Evolutionary conservation across 1,140 invertebrate genomes (phyloP), one percentile per base, ranked within the genome.

Genomic region (Tetramorium parvispinum): DNA sequence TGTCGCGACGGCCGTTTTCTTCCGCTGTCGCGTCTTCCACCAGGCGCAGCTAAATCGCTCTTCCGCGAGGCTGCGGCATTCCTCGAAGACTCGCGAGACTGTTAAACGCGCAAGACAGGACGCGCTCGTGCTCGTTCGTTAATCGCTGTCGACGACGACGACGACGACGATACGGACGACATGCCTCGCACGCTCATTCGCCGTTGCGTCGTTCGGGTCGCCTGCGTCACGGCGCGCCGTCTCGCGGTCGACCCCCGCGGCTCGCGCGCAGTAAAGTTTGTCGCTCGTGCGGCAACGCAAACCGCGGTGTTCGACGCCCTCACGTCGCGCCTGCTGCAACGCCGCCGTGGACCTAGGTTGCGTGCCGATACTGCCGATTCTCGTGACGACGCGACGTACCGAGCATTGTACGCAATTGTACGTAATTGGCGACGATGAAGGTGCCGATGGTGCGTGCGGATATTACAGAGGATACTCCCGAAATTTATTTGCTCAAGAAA

Each of bases 321-420:
- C 37, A 65, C 88, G 65, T 86, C 55, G 21, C 32, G 8, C 53
- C 71, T 89, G 27, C 8, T 16, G 8, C 18, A 11, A 87, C 88
- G 88, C 13, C 87, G 77, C 37, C 85, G 88, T 89, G 78, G 6
- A 0, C 8, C 16, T 2, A 83, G 57, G 13, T 46, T 46, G 6
- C 7, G 8, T n/a, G 46, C 37, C 27, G 27, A 27, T 27, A n/a
- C n/a, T n/a, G n/a, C n/a, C n/a, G n/a, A n/a, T 27, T 27, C 1
- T 27, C 27, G 27, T 1, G 27, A 27, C 27, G 27, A 27, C 27
- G 27, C 27, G 27, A 1, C 0, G 27, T 1, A 27, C n/a, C n/a
- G n/a, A n/a, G n/a, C 27, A 27, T 27, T 27, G 27, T 27, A 27
- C 1, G 27, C 1, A 27, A 3, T 27, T 49, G 66, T 37, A 32